phyloP scores from a whole-genome alignment of 2,113 vertebrate species.

The Theropithecus gelada region DNA sequence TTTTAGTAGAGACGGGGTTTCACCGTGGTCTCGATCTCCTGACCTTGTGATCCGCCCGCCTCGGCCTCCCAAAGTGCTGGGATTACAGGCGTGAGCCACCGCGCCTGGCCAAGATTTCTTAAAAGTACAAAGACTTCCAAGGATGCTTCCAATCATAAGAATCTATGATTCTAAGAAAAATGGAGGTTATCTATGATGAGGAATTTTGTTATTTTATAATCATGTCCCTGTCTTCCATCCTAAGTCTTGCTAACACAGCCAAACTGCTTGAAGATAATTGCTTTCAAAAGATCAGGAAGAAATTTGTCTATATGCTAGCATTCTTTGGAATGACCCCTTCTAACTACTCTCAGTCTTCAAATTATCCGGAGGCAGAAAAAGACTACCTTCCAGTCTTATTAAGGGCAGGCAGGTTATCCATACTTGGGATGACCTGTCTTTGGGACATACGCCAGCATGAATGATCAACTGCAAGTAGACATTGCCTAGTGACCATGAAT shows the following conservation, averaged over 20 bases:
- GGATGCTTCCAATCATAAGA: neutral
- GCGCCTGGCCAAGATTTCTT: too few relatives aligned
- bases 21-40: too few relatives aligned
- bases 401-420: neutral
- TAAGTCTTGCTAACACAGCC: neutral
- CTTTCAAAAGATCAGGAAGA: slow-evolving; percentile 7
- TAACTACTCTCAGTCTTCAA: neutral
- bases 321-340: neutral
- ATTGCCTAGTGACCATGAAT: slow-evolving; percentile 5
- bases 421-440: neutral
- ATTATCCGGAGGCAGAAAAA: neutral
- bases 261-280: slow-evolving; percentile 2
- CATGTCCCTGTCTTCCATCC: neutral
- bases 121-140: neutral
- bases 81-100: too few relatives aligned
- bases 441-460: neutral
- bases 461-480: neutral
- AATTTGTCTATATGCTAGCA: neutral
- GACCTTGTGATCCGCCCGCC: too few relatives aligned
- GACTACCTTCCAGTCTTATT: neutral
- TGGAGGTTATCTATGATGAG: neutral
- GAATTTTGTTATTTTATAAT: neutral
- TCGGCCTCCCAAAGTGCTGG: too few relatives aligned
- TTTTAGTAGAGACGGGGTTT: too few relatives aligned
- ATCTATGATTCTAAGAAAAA: neutral